Conservation (phyloP, 2,113 vertebrate species). For the Alaudala cheleensis region DNA sequence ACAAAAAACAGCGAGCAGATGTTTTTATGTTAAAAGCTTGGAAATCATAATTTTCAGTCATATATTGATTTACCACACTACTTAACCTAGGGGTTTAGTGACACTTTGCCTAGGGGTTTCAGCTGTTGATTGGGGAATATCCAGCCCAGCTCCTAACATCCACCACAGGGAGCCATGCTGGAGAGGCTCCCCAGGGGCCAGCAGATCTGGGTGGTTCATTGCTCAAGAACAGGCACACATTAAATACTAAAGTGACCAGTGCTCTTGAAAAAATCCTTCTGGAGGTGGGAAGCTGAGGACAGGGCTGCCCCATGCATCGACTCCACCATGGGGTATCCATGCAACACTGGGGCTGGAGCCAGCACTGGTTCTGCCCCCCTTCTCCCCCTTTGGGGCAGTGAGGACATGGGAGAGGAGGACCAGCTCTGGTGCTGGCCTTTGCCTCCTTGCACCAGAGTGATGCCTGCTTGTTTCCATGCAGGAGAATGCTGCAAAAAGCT, state of each 20-base stretch:
- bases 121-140: background rate
- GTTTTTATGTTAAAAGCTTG: background rate
- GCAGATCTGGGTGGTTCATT: background rate
- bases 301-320: accelerated
- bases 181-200: background rate
- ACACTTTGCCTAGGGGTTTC: background rate
- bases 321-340: accelerated
- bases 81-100: background rate
- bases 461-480: accelerated
- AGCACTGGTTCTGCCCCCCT: background rate
- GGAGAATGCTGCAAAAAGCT: background rate
- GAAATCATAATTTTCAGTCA: background rate
- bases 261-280: background rate
- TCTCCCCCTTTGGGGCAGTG: background rate
- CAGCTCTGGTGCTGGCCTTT: background rate
- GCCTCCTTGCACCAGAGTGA: background rate
- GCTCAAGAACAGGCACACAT: background rate
- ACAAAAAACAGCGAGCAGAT: background rate
- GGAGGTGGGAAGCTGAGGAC: background rate
- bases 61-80: background rate
- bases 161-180: accelerated
- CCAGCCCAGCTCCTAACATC: background rate
- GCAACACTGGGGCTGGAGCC: background rate
- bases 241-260: background rate
- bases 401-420: background rate